Base-by-base conservation (phyloP, 2,888 invertebrate species). In the Polymixis lichenea region DNA sequence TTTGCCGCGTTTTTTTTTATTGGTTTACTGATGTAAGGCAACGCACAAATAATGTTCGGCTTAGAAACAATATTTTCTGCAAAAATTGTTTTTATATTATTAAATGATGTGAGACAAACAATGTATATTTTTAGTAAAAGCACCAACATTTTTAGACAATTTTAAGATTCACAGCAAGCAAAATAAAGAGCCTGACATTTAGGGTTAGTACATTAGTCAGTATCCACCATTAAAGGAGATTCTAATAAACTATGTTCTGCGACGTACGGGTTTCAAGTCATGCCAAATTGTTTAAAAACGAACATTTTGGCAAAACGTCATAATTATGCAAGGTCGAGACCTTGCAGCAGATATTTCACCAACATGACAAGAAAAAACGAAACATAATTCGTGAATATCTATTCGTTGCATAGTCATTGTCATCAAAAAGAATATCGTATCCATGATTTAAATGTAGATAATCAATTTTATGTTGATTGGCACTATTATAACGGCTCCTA, bases 1-100 rank as follows among this genome's bases (percentile, higher is more conserved):
- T 84, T 83, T 90, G 81, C 91, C 92, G 92, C 92, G 89, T 85
- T 75, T 77, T 82, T 75, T 86, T 77, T 82, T 70, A 71, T 51
- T n/a, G 25, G 51, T 22, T 28, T 56, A n/a, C 22, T 62, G 19
- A 28, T 32, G 28, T 46, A 11, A 28, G 78, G 72, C 69, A 75
- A 62, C 25, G 58, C 55, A 62, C 17, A 66, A 64, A 58, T 22
- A 51, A n/a, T 74, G 9, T 66, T 70, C 82, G 60, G 72, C 66
- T 25, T 62, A 38, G 8, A 38, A 61, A 64, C 64, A 11, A 7
- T 2, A 5, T 51, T 22, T 32, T n/a, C 53, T n/a, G 1, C 15
- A 22, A 15, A 65, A 9, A 49, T 46, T 19, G n/a, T 17, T 43
- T 13, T 46, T n/a, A n/a, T n/a, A n/a, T n/a, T n/a, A n/a, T n/a